Percentiles rank a stretch among this genome's conserved stretches.
Conservation (phyloP, 2,797 vertebrate species). For the Valencia hispanica region DNA sequence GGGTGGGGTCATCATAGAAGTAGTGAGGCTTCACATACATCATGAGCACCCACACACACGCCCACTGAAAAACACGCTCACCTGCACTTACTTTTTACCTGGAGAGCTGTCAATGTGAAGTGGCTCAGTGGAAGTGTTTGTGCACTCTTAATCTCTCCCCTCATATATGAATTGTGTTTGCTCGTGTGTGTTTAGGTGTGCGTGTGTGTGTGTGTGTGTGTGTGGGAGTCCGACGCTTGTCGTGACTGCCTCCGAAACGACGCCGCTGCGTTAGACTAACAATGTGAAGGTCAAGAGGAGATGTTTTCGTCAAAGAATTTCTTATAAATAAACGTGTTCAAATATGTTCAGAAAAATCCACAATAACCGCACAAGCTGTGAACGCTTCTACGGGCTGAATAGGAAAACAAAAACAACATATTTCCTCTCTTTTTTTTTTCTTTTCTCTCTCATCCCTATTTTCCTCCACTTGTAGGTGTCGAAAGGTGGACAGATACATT, state of each 20-base stretch:
- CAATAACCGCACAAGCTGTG: neutral
- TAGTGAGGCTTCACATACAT: slow-evolving; percentile 63
- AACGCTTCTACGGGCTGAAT: neutral
- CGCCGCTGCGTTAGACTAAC: slow-evolving; percentile 37
- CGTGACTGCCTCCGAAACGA: slow-evolving; percentile 40
- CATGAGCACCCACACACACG: slow-evolving; percentile 49
- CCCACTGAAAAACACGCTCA: slow-evolving; percentile 31
- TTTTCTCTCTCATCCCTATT: neutral
- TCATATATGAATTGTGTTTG: slow-evolving; percentile 11
- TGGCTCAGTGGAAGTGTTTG: slow-evolving; percentile 59
- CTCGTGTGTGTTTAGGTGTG: slow-evolving; percentile 14
- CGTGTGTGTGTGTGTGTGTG: slow-evolving; percentile 26
- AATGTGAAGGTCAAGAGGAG: slow-evolving; percentile 26
- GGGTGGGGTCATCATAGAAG: slow-evolving; percentile 43
- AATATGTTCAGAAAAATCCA: neutral
- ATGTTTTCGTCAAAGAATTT: slow-evolving; percentile 5
- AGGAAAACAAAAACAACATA: neutral
- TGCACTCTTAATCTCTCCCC: slow-evolving; percentile 44
- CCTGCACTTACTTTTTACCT: slow-evolving; percentile 45
- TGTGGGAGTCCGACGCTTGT: slow-evolving; percentile 40
- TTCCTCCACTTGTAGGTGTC: neutral
- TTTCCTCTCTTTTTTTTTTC: neutral
- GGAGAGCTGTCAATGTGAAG: slow-evolving; percentile 51
- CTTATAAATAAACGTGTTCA: neutral
- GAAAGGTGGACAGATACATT: too few species aligned